Evolutionary conservation across 2,113 vertebrate genomes (phyloP).

Genomic region (Noctilio leporinus): DNA sequence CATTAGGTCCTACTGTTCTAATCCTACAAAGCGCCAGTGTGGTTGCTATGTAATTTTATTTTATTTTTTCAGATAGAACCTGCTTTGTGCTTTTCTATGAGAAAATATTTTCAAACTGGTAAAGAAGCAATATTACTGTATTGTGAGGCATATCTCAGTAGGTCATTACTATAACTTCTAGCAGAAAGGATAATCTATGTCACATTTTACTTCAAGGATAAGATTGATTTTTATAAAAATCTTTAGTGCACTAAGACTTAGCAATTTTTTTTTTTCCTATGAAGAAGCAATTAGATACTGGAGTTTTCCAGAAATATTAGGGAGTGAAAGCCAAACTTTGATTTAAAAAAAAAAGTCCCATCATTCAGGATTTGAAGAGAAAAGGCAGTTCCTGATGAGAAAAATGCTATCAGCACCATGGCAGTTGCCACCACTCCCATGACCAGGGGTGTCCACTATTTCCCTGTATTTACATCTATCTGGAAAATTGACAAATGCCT

Average conservation of each 20-base stretch:
- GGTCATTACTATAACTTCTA: constrained; percentile 50
- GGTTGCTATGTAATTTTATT: constrained; percentile 59
- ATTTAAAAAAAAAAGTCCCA: neutral
- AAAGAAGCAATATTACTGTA: constrained; percentile 20
- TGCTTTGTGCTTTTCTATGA: constrained; percentile 29
- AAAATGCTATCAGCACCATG: neutral
- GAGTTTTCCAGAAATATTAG: constrained; percentile 49
- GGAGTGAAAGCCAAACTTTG: neutral
- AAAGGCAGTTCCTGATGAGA: neutral
- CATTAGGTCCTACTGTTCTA: constrained; percentile 24
- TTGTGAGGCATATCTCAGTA: neutral
- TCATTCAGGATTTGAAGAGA: neutral
- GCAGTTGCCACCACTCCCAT: too few species aligned
- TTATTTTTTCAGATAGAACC: neutral
- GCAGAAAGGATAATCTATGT: constrained; percentile 10
- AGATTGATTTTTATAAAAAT: constrained; percentile 57
- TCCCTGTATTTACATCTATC: neutral
- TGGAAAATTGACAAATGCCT: neutral
- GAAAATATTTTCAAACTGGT: constrained; percentile 49
- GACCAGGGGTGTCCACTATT: neutral
- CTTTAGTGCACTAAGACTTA: constrained; percentile 34
- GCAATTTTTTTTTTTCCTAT: neutral
- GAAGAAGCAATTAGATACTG: constrained; percentile 45
- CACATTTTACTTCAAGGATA: constrained; percentile 49
- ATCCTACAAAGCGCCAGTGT: constrained; percentile 58